Base-by-base conservation (phyloP, 2,797 vertebrate species). In the Tokudaia muenninki region DNA sequence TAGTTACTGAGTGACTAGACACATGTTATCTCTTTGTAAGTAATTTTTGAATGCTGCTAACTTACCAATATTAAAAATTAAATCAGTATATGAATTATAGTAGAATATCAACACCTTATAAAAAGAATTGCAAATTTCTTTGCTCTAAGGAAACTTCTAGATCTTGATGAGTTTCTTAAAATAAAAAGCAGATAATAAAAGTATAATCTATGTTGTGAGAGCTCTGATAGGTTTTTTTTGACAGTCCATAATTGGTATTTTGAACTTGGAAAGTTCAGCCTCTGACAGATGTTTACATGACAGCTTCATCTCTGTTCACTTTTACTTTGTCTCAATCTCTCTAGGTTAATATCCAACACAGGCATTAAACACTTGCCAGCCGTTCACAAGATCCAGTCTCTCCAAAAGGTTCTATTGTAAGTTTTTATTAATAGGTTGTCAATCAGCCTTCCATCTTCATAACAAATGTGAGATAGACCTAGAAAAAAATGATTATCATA, bases 341-440 rank as follows among this genome's bases (percentile, higher is more conserved):
- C 97, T 97, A 99, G 99, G 99, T 99, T 99, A 98, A 99, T 99
- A 98, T 99, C 99, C 70, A 99, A 99, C 97, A 99, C 99, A 2
- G 99, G 99, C 92, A 98, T 99, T 94, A 98, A 97, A 34, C 99
- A 99, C 97, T 98, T 99, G 95, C 99, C 99, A 86, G 98, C 98
- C 94, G 98, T 99, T 97, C 99, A 99, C 89, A 98, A 99, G 80
- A 98, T 99, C 98, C 99, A 98, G 7, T 99, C 99, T 95, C 96
- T 99, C 86, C 99, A 98, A 96, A 99, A 98, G 59, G 98, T 99
- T 97, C 98, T 99, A 95, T 98, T 99, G 99, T 99, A 98, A 99
- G 99, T 99, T 97, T 96, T 92, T 97, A 0, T 91, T 94, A 0
- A 81, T 47, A 55, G 52, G 11, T 22, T 63, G 41, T 63, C n/a